A percentile compares a stretch with the other conserved stretches of the same genome.
phyloP scores from a whole-genome alignment of 2,797 vertebrate genomes.

The Anguilla anguilla region DNA sequence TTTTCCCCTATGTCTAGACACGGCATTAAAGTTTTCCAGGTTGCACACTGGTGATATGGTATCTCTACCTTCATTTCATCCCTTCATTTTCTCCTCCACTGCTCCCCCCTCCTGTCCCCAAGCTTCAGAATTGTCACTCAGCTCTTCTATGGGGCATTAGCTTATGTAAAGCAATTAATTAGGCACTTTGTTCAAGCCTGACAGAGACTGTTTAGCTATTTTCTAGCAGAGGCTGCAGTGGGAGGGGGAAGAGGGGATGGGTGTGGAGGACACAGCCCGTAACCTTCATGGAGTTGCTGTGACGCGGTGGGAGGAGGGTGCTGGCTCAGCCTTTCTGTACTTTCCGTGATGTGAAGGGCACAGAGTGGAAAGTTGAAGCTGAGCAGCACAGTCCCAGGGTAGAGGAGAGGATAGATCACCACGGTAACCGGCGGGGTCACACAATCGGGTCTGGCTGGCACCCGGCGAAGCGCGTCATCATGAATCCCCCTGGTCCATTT shows the following conservation, averaged over 20 bases:
- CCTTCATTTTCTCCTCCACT: constrained; percentile 8
- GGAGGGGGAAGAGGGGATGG: neutral
- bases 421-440: neutral
- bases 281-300: neutral
- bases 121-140: neutral
- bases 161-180: constrained; percentile 24
- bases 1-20: neutral
- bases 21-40: neutral
- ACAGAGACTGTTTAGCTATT: constrained; percentile 15
- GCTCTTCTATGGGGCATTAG: neutral
- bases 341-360: neutral
- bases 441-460: neutral
- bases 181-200: constrained; percentile 21
- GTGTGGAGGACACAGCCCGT: constrained; percentile 2
- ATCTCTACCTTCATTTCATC: neutral
- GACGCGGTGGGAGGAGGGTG: neutral
- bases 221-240: neutral
- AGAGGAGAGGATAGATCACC: neutral
- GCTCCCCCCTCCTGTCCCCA: neutral
- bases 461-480: neutral
- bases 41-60: too few relatives aligned
- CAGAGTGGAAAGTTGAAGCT: neutral
- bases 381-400: neutral
- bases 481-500: neutral
- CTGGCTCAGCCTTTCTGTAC: constrained; percentile 17